Evolutionary conservation across 2,113 vertebrate genomes (phyloP).

Genomic region (Columba janthina): DNA sequence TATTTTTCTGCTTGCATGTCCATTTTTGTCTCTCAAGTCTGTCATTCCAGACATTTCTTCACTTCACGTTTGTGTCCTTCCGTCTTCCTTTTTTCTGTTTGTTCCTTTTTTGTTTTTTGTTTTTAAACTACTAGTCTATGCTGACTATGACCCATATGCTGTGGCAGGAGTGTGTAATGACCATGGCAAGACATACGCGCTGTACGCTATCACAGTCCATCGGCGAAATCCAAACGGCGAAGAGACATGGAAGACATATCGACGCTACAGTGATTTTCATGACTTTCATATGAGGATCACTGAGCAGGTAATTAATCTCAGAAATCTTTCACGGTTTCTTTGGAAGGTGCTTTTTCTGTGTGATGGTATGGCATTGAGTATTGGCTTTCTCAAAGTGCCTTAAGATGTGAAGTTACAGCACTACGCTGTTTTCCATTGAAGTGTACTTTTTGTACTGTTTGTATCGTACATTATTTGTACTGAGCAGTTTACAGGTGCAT

Average conservation of each 20-base stretch:
- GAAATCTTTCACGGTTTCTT: background rate
- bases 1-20: slow-evolving; percentile 48
- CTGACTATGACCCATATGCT: slow-evolving; percentile 90
- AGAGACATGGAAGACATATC: slow-evolving; percentile 96
- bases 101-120: slow-evolving; percentile 63
- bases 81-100: slow-evolving; percentile 75
- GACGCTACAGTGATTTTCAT: slow-evolving; percentile 98
- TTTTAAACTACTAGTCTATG: slow-evolving; percentile 83
- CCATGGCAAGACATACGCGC: slow-evolving; percentile 95
- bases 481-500: background rate
- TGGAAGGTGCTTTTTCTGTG: background rate
- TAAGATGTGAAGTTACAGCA: background rate
- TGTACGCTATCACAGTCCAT: slow-evolving; percentile 95
- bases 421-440: background rate
- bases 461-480: background rate
- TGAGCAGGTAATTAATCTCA: slow-evolving; percentile 83
- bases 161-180: slow-evolving; percentile 98
- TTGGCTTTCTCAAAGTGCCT: background rate
- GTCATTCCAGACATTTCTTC: slow-evolving; percentile 73
- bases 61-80: slow-evolving; percentile 76
- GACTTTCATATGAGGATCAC: slow-evolving; percentile 99
- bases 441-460: background rate
- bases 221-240: slow-evolving; percentile 83
- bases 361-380: background rate
- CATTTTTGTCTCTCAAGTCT: slow-evolving; percentile 66